phyloP scores from a whole-genome alignment of 2,888 invertebrate genomes.

The Tholera decimalis region DNA sequence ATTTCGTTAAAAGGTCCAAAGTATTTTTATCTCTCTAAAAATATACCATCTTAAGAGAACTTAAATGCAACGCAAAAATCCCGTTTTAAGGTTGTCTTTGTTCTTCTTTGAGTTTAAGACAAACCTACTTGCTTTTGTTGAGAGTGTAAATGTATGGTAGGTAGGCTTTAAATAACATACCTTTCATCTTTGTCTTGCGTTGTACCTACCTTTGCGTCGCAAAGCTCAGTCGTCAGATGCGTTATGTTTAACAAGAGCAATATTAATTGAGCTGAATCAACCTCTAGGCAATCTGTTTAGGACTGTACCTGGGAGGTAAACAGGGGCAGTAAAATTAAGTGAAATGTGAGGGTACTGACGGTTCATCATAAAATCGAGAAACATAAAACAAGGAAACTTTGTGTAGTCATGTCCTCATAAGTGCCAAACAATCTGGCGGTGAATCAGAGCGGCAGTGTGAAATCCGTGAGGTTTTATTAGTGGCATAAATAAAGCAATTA shows the following conservation, averaged over 20 bases:
- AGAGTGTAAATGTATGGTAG: constrained; percentile 33
- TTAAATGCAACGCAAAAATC: constrained; percentile 34
- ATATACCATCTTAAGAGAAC: constrained; percentile 20
- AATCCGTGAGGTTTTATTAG: constrained; percentile 75
- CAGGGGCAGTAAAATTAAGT: constrained; percentile 58
- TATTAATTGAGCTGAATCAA: constrained; percentile 59
- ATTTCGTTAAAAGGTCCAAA: constrained; percentile 36
- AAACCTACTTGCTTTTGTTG: constrained; percentile 32
- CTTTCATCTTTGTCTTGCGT: constrained; percentile 32
- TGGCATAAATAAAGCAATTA: constrained; percentile 75
- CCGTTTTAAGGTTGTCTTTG: constrained; percentile 28
- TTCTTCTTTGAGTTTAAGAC: constrained; percentile 22
- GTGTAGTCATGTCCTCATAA: constrained; percentile 72
- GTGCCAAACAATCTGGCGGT: constrained; percentile 67
- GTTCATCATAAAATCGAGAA: constrained; percentile 69
- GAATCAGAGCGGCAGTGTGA: constrained; percentile 67
- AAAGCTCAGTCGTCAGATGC: constrained; percentile 32
- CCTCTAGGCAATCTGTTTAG: constrained; percentile 54
- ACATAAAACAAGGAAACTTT: constrained; percentile 71
- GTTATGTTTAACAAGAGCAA: constrained; percentile 47
- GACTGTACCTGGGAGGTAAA: constrained; percentile 59
- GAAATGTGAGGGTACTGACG: constrained; percentile 68
- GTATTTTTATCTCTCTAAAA: constrained; percentile 33
- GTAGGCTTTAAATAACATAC: constrained; percentile 29
- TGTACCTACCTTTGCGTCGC: not conserved